Conservation (phyloP, 1,140 invertebrate genomes). For the Calephelis virginiensis region DNA sequence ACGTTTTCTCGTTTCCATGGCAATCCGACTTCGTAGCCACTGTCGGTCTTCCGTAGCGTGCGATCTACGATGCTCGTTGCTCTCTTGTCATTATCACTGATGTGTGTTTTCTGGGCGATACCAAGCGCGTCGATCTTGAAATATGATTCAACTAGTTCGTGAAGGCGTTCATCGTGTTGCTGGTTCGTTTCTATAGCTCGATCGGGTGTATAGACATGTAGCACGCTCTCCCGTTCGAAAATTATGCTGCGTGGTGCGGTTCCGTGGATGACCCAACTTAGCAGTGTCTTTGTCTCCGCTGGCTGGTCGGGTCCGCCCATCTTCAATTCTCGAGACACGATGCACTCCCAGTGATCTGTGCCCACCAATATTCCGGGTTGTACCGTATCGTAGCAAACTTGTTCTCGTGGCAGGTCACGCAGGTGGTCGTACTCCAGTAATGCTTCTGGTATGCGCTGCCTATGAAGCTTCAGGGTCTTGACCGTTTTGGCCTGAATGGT, state of each 20-base stretch:
- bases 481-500: conserved; percentile 15
- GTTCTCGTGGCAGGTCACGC: not conserved
- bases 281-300: conserved; percentile 22
- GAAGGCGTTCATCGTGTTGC: not conserved
- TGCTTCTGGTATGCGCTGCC: not conserved
- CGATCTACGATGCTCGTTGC: not conserved
- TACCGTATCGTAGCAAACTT: conserved; percentile 13
- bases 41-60: too few species aligned
- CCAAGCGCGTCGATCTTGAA: conserved; percentile 18
- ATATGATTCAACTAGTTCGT: conserved; percentile 11
- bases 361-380: conserved; percentile 22
- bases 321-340: conserved; percentile 21
- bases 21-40: conserved; percentile 1
- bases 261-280: conserved; percentile 25
- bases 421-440: conserved; percentile 15
- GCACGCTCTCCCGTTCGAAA: not conserved
- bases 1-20: not conserved
- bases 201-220: not conserved
- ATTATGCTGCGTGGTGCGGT: not conserved
- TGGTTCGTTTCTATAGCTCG: not conserved
- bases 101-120: not conserved
- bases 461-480: not conserved
- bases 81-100: not conserved
- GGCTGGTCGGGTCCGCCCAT: conserved; percentile 22
- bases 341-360: conserved; percentile 27